phyloP scores from a whole-genome alignment of 2,113 vertebrate genomes.

The Ptyas mucosa region DNA sequence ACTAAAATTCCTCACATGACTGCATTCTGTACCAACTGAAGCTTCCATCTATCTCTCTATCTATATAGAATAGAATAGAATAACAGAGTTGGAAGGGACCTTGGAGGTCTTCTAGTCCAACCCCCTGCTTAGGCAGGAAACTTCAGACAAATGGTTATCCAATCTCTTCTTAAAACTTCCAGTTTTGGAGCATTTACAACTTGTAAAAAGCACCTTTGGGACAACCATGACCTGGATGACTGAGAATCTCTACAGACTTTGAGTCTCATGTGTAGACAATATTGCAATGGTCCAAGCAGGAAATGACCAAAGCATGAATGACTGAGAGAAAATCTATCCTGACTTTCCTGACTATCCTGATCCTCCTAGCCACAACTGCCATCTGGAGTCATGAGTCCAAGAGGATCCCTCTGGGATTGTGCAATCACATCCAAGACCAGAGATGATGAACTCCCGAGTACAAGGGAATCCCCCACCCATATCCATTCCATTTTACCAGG shows the following conservation, averaged over 20 bases:
- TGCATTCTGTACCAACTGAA: neutral
- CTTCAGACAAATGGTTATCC: too few relatives aligned
- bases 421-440: neutral
- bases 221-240: too few relatives aligned
- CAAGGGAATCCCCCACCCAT: neutral
- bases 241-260: too few relatives aligned
- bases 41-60: neutral
- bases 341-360: too few relatives aligned
- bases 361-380: neutral
- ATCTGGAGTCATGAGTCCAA: neutral
- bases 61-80: too few relatives aligned
- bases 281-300: neutral
- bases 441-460: neutral
- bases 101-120: too few relatives aligned
- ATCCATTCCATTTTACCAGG: neutral
- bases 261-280: too few relatives aligned
- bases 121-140: too few relatives aligned
- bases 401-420: neutral
- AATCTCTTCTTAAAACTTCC: too few relatives aligned
- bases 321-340: neutral
- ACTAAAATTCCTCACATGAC: neutral
- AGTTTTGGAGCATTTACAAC: too few relatives aligned
- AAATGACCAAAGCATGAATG: neutral
- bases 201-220: neutral
- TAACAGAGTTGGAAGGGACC: too few relatives aligned